A percentile compares a stretch with the other conserved stretches of the same genome.
Evolutionary conservation across 2,888 invertebrate genomes (phyloP).

Genomic region (Callinectes sapidus): DNA sequence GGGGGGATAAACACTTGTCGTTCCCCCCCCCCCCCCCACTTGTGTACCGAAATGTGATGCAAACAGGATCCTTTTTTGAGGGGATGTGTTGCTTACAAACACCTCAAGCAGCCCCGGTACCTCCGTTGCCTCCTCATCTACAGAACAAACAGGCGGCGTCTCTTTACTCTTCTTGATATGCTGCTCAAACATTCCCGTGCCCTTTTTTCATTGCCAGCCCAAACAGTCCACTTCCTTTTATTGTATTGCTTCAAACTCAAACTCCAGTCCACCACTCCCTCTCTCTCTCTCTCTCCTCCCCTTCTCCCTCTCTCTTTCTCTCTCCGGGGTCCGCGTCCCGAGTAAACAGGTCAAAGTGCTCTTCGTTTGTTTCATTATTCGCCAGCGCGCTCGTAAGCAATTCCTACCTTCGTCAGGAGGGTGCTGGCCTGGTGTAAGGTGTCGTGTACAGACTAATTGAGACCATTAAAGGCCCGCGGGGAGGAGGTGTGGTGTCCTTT

Average conservation of each 20-base stretch:
- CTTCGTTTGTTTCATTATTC: neutral
- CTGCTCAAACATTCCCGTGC: constrained; percentile 3
- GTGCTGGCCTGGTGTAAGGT: neutral
- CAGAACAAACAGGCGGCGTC: neutral
- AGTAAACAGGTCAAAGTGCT: constrained; percentile 10
- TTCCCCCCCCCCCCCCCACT: neutral
- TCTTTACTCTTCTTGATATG: constrained; percentile 9
- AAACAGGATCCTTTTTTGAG: neutral
- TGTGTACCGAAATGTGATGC: neutral
- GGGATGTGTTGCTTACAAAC: constrained; percentile 17
- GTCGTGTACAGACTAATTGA: constrained; percentile 7
- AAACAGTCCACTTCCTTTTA: constrained; percentile 31
- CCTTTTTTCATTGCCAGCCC: neutral
- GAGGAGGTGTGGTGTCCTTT: constrained; percentile 17
- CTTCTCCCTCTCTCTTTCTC: constrained; percentile 31
- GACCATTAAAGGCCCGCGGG: neutral
- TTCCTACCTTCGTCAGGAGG: constrained; percentile 20
- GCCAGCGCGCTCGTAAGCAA: neutral
- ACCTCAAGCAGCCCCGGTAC: neutral
- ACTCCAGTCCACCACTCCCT: neutral
- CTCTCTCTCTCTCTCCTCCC: constrained; percentile 36
- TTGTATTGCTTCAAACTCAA: constrained; percentile 29
- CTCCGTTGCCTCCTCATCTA: constrained; percentile 9
- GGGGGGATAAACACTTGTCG: neutral
- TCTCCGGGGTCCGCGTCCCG: neutral